Evolutionary conservation across 2,888 invertebrate genomes (phyloP).

Genomic region (Leucania comma): DNA sequence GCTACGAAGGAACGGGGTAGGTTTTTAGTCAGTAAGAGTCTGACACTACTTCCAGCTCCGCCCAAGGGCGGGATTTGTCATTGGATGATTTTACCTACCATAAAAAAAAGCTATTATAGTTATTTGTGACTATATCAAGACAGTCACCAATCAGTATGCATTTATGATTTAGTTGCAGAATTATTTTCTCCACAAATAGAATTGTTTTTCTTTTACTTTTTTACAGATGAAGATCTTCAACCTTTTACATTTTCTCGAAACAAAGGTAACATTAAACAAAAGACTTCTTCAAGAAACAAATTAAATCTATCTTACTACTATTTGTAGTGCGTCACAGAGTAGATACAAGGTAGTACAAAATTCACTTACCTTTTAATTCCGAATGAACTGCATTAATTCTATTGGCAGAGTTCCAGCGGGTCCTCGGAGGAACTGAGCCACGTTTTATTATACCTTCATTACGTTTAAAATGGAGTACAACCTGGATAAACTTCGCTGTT

Average conservation of each 20-base stretch:
- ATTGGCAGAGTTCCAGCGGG: slow-evolving; percentile 46
- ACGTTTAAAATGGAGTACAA: not conserved
- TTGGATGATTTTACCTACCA: too few relatives aligned
- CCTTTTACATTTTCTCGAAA: not conserved
- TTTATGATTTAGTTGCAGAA: too few relatives aligned
- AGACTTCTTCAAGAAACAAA: slow-evolving; percentile 17
- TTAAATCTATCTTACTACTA: not conserved
- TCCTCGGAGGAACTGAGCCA: not conserved
- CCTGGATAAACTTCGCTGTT: not conserved
- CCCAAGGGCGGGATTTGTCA: too few relatives aligned
- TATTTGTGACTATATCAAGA: too few relatives aligned
- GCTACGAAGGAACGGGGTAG: too few relatives aligned
- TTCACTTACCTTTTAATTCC: slow-evolving; percentile 56
- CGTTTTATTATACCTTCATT: slow-evolving; percentile 1
- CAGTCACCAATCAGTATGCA: too few relatives aligned
- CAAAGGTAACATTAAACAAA: slow-evolving; percentile 22
- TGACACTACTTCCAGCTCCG: too few relatives aligned
- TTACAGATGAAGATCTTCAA: not conserved
- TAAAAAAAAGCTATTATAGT: too few relatives aligned
- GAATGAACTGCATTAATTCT: slow-evolving; percentile 37
- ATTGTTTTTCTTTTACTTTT: too few relatives aligned
- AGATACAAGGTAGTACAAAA: slow-evolving; percentile 23
- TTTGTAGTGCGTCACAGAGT: slow-evolving; percentile 4
- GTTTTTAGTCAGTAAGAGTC: too few relatives aligned
- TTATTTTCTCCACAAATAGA: too few relatives aligned